Percentiles rank a stretch among this genome's conserved stretches.
These are phyloP conservation scores for Phocides pigmalion DNA, from an alignment of 1,140 invertebrate genomes.

Conservation along the genomic window DNA sequence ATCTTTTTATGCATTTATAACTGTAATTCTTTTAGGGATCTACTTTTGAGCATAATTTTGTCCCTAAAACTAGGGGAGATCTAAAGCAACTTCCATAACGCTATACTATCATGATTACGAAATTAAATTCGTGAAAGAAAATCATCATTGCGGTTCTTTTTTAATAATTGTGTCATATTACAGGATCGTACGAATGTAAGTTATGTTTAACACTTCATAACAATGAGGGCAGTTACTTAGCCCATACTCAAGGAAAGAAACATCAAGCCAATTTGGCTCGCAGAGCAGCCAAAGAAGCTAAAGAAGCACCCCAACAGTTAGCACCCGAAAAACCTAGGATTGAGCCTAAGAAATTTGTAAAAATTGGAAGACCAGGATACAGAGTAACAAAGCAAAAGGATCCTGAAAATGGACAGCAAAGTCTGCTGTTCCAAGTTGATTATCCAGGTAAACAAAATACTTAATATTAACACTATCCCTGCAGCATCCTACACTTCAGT, in stretches of 20 bases:
- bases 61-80: no score
- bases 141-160: no score
- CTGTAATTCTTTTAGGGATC: conserved; percentile 6
- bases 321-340: conserved; percentile 97
- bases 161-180: conserved; percentile 40
- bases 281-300: conserved; percentile 99
- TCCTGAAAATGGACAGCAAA: conserved; percentile 97
- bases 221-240: conserved; percentile 99
- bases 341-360: conserved; percentile 99
- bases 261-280: conserved; percentile 99
- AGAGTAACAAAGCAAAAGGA: conserved; percentile 99
- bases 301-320: conserved; percentile 95
- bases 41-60: no score
- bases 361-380: conserved; percentile 99
- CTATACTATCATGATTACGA: no score
- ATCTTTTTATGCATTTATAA: background rate
- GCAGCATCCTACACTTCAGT: no score
- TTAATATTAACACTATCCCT: no score
- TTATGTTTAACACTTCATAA: conserved; percentile 99
- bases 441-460: conserved; percentile 79
- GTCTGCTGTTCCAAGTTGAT: conserved; percentile 98
- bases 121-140: no score
- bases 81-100: no score
- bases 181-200: conserved; percentile 99
- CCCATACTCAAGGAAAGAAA: conserved; percentile 99